Evolutionary conservation across 2,888 invertebrate species (phyloP), one percentile per base, ranked within the genome.

Genomic region (Xestobium rufovillosum): DNA sequence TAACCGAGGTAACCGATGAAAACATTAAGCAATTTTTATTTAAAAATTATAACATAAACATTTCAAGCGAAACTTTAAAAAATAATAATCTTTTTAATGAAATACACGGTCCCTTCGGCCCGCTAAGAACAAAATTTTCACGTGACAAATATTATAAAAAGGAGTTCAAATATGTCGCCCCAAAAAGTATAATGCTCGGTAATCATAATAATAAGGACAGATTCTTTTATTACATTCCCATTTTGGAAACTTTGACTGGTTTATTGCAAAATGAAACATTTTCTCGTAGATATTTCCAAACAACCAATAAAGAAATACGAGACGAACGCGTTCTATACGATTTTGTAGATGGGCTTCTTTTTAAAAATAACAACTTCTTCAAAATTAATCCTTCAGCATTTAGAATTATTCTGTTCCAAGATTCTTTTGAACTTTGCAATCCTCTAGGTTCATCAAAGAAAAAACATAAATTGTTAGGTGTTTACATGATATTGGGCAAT

Each of bases 401-500:
- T 25, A 31, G 32, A 39, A 39, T 52, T n/a, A 47, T 48, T 32
- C 14, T 51, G 13, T 50, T 44, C 41, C 48, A 51, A 44, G 46
- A 49, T 44, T 42, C 36, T 9, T 44, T 49, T 31, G 47, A 52
- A 40, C 13, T 45, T 17, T 45, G 50, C 10, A 50, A 50, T 38
- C 50, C 48, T 4, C 23, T 52, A 12, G 48, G 50, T 16, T 29
- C 44, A 2, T 43, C 49, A n/a, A 48, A 40, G 40, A 43, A 39
- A 37, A 50, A 49, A 26, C 44, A 52, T 30, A 50, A 48, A 47
- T 16, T 52, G n/a, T 15, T 44, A 29, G 48, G 37, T 14, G 17
- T 53, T 26, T 53, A 50, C 23, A 41, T 49, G 37, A 34, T 34
- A 8, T 12, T 48, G 13, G 47, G 43, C 26, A 50, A 50, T 41